Percentiles rank a stretch among this genome's conserved stretches.
Evolutionary conservation across 2,797 vertebrate species (phyloP).

Genomic region (Typhlichthys eigenmanni): DNA sequence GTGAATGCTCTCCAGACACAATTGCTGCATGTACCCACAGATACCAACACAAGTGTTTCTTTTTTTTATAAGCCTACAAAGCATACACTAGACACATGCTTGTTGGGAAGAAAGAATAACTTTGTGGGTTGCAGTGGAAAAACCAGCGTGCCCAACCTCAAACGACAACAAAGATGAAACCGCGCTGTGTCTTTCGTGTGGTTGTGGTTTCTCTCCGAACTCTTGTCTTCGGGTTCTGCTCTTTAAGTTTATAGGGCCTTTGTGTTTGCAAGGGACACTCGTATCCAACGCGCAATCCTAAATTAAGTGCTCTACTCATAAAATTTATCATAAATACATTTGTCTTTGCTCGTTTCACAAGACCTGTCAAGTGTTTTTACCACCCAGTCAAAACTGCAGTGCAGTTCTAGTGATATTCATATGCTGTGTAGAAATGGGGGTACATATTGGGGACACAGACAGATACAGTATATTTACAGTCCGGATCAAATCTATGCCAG

Average conservation of each 20-base stretch:
- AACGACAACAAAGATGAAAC: slow-evolving; percentile 49
- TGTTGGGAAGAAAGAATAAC: slow-evolving; percentile 37
- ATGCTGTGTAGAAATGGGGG: slow-evolving; percentile 16
- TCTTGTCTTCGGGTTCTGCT: slow-evolving; percentile 19
- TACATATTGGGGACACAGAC: slow-evolving; percentile 38
- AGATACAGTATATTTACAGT: slow-evolving; percentile 49
- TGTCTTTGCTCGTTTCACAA: slow-evolving; percentile 14
- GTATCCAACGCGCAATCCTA: slow-evolving; percentile 26
- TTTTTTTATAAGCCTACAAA: slow-evolving; percentile 16
- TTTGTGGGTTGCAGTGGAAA: slow-evolving; percentile 41
- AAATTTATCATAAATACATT: slow-evolving; percentile 57
- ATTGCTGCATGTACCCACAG: slow-evolving; percentile 23
- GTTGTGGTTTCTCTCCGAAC: slow-evolving; percentile 45
- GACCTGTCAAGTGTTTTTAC: slow-evolving; percentile 42
- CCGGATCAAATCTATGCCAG: slow-evolving; percentile 8
- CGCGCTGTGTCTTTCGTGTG: slow-evolving; percentile 49
- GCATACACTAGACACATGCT: slow-evolving; percentile 34
- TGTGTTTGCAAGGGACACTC: slow-evolving; percentile 25
- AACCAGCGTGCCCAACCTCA: slow-evolving; percentile 26
- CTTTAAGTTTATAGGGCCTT: slow-evolving; percentile 44
- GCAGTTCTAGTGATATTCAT: slow-evolving; percentile 53
- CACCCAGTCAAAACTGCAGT: slow-evolving; percentile 52
- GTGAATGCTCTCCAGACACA: slow-evolving; percentile 15
- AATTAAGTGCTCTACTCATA: slow-evolving; percentile 41
- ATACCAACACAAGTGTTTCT: slow-evolving; percentile 8